These are phyloP conservation scores for Ectemnius continuus DNA, from an alignment of 2,888 invertebrate genomes.

Conservation along the genomic window DNA sequence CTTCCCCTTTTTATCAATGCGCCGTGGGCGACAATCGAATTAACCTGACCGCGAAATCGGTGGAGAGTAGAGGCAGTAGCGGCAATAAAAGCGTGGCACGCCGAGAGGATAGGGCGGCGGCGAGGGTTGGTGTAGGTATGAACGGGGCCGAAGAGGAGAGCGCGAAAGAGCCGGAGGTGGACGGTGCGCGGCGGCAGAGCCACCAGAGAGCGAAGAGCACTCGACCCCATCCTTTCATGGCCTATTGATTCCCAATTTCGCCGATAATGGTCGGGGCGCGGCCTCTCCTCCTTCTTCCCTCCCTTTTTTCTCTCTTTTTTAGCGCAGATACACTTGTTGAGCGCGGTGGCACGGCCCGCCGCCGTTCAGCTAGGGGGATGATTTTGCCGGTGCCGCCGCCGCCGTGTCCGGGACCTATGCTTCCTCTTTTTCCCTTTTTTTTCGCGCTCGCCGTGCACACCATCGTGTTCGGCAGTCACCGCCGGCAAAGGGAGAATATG, in stretches of 20 bases:
- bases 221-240: conserved; percentile 66
- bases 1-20: conserved; percentile 34
- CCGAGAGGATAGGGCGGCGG: conserved; percentile 27
- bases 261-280: conserved; percentile 70
- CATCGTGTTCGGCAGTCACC: conserved; percentile 14
- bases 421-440: conserved; percentile 50
- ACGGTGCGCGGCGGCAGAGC: conserved; percentile 33
- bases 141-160: too few species aligned
- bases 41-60: conserved; percentile 39
- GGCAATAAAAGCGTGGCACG: conserved; percentile 35
- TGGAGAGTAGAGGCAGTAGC: conserved; percentile 21
- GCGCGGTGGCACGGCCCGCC: conserved; percentile 48
- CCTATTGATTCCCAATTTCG: conserved; percentile 77
- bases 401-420: conserved; percentile 54
- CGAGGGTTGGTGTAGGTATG: background rate
- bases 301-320: conserved; percentile 61
- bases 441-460: conserved; percentile 57
- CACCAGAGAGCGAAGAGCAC: conserved; percentile 38
- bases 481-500: conserved; percentile 64
- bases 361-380: conserved; percentile 45
- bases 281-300: background rate
- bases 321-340: conserved; percentile 77
- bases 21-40: conserved; percentile 60
- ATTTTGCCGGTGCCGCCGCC: conserved; percentile 60
- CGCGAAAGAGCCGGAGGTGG: conserved; percentile 19